Evolutionary conservation across 2,113 vertebrate genomes (phyloP).

Genomic region (Macaca mulatta): DNA sequence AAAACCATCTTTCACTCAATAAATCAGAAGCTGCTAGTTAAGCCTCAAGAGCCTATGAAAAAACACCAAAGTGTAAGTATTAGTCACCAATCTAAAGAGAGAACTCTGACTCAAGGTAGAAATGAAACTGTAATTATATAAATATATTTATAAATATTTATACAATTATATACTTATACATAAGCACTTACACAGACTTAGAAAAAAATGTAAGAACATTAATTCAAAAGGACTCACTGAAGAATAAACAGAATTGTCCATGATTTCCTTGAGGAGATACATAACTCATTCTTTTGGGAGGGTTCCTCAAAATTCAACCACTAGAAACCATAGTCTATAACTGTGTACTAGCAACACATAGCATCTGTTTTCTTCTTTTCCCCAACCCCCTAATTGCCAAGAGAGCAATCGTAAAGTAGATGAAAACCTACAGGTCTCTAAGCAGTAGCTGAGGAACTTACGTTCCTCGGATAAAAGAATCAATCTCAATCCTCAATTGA

Average conservation of each 20-base stretch:
- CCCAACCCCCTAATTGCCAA: slow-evolving; percentile 38
- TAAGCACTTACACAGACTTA: slow-evolving; percentile 71
- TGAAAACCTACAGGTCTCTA: slow-evolving; percentile 47
- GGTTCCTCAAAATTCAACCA: slow-evolving; percentile 66
- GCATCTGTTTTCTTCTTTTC: not conserved
- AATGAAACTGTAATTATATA: slow-evolving; percentile 81
- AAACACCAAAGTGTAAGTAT: slow-evolving; percentile 51
- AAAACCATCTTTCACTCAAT: slow-evolving; percentile 55
- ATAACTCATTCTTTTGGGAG: slow-evolving; percentile 64
- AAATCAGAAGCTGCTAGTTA: slow-evolving; percentile 62
- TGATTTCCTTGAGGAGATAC: slow-evolving; percentile 73
- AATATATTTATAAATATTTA: slow-evolving; percentile 81
- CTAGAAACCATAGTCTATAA: slow-evolving; percentile 63
- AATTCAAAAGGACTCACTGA: slow-evolving; percentile 75
- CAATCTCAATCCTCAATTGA: not conserved
- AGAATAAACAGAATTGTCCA: slow-evolving; percentile 70
- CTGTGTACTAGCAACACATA: slow-evolving; percentile 60
- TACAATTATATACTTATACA: slow-evolving; percentile 70
- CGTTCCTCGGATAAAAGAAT: slow-evolving; percentile 34
- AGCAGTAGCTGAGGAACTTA: slow-evolving; percentile 37
- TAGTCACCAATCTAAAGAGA: slow-evolving; percentile 73
- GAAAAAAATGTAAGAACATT: slow-evolving; percentile 73
- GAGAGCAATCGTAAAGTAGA: slow-evolving; percentile 35
- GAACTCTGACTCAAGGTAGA: slow-evolving; percentile 80
- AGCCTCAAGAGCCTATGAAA: slow-evolving; percentile 62